Conservation (phyloP, 92 coral and sea anemone genomes). For the Bergia puertoricense region DNA sequence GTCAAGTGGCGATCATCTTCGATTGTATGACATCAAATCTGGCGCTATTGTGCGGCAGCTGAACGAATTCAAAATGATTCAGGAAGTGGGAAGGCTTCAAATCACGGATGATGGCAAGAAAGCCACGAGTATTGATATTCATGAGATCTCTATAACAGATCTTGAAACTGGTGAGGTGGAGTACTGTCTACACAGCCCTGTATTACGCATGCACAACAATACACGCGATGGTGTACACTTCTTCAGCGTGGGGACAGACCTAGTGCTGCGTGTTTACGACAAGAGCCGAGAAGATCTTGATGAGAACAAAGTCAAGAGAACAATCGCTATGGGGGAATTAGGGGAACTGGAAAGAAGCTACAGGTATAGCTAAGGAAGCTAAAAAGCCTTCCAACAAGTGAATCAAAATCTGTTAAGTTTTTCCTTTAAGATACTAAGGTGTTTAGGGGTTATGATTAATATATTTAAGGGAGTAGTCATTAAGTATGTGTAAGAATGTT, state of each 20-base stretch:
- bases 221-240: conserved; percentile 83
- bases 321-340: conserved; percentile 53
- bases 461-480: no score
- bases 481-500: no score
- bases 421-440: no score
- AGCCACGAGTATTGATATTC: conserved; percentile 72
- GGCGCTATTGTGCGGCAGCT: conserved; percentile 81
- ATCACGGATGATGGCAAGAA: conserved; percentile 87
- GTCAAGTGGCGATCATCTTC: conserved; percentile 64
- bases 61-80: conserved; percentile 72
- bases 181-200: conserved; percentile 73
- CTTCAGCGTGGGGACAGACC: conserved; percentile 74
- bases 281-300: conserved; percentile 83
- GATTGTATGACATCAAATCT: conserved; percentile 74
- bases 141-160: conserved; percentile 76
- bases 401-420: no score
- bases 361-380: conserved; percentile 5
- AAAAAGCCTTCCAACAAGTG: no score
- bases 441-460: no score
- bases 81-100: conserved; percentile 70
- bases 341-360: conserved; percentile 35
- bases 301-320: conserved; percentile 71
- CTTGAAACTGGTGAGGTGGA: conserved; percentile 78
- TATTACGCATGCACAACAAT: conserved; percentile 63
- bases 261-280: conserved; percentile 85